Evolutionary conservation across 2,888 invertebrate species (phyloP).

Genomic region (Leptinotarsa peninsularis): DNA sequence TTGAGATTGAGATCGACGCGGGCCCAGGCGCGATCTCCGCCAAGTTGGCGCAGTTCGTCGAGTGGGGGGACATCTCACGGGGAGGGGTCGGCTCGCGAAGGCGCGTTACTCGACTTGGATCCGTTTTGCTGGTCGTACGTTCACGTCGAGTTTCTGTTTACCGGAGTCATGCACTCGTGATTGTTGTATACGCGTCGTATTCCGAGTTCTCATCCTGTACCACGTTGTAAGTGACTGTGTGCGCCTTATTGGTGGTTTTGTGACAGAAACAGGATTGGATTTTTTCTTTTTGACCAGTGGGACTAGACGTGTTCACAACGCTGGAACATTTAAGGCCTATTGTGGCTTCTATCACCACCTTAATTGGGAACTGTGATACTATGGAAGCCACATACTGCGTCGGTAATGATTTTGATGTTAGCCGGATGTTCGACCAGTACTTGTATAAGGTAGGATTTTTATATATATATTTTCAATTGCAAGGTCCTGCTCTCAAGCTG

Average conservation of each 20-base stretch:
- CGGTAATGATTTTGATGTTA: slow-evolving; percentile 71
- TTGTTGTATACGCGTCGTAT: slow-evolving; percentile 51
- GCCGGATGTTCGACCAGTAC: slow-evolving; percentile 77
- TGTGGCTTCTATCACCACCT: slow-evolving; percentile 68
- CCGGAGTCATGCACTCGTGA: slow-evolving; percentile 62
- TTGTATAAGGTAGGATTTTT: slow-evolving; percentile 71
- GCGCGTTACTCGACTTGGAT: slow-evolving; percentile 54
- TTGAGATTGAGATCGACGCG: slow-evolving; percentile 66
- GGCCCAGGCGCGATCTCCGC: slow-evolving; percentile 59
- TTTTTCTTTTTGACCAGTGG: slow-evolving; percentile 56
- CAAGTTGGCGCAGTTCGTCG: slow-evolving; percentile 62
- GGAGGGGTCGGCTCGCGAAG: slow-evolving; percentile 61
- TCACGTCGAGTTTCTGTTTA: slow-evolving; percentile 46
- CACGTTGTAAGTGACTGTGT: slow-evolving; percentile 34
- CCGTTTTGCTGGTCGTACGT: slow-evolving; percentile 43
- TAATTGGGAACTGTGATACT: slow-evolving; percentile 68
- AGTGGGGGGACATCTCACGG: slow-evolving; percentile 51
- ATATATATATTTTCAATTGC: not conserved
- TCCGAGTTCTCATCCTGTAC: slow-evolving; percentile 22
- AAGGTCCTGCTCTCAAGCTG: not conserved
- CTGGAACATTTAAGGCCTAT: slow-evolving; percentile 69
- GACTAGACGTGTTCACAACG: slow-evolving; percentile 61
- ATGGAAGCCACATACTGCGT: slow-evolving; percentile 76
- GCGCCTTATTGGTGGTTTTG: slow-evolving; percentile 32
- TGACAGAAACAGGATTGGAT: slow-evolving; percentile 38